These are phyloP conservation scores for Carollia perspicillata DNA, from an alignment of 2,113 vertebrate genomes.

Conservation along the genomic window DNA sequence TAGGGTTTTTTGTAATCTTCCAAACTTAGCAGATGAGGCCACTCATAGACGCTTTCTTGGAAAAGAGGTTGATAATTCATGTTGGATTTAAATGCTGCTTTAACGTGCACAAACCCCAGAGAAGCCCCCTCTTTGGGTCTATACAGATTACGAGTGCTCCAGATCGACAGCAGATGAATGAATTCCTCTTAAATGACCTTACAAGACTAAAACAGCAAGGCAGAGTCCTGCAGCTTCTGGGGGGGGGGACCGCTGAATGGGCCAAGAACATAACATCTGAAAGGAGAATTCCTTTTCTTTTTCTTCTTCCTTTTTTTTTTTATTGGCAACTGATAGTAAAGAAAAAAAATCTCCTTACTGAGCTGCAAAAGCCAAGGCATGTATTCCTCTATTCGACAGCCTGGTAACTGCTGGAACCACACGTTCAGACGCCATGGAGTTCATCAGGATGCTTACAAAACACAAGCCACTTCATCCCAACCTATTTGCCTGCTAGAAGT, in stretches of 20 bases:
- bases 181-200: background rate
- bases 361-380: background rate
- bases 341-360: background rate
- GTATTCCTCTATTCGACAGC: background rate
- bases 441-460: background rate
- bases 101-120: background rate
- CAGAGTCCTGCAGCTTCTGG: background rate
- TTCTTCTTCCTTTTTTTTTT: background rate
- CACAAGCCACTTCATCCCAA: background rate
- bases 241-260: background rate
- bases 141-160: background rate
- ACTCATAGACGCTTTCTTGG: background rate
- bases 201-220: background rate
- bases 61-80: background rate
- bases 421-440: background rate
- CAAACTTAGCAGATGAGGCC: background rate
- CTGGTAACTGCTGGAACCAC: background rate
- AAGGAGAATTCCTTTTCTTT: background rate
- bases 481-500: background rate
- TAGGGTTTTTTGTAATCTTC: background rate
- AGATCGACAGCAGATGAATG: background rate
- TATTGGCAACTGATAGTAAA: constrained; percentile 11
- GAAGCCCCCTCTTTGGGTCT: background rate
- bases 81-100: background rate
- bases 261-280: background rate